Evolutionary conservation across 2,888 invertebrate species (phyloP), one percentile per base, ranked within the genome.

Genomic region (Hypomecis atomaria): DNA sequence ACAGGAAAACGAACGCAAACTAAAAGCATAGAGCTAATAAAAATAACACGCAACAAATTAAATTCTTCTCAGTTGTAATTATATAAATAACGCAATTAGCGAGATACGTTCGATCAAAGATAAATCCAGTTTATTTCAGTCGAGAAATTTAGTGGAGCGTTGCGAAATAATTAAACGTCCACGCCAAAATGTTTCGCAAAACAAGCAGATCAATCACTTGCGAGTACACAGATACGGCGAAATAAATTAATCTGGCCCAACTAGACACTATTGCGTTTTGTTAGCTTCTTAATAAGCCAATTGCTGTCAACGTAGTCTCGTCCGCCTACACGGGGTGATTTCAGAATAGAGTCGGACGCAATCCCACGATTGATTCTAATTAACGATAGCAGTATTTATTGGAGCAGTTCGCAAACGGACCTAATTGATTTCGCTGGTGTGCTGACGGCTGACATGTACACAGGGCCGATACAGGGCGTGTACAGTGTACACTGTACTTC

Each of bases 351-450:
- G 84, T 83, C 81, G 77, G 78, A 84, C 84, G 87, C 87, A 86
- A 89, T 88, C 88, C 86, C 83, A 84, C 89, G 89, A 91, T 90
- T 90, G 92, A 92, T 92, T 91, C 90, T 91, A 91, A 92, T 92
- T 92, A 92, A 88, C 86, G 91, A 92, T 91, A 92, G 82, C 85
- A 85, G 84, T 92, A 92, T 92, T 92, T 91, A 91, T 92, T 90
- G 87, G 86, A 86, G 82, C 86, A 84, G 86, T 84, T 88, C 83
- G 87, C 90, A 87, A 90, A 90, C 87, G 86, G 85, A 89, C 85
- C 85, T 89, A 90, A 92, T 92, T 91, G 90, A 90, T 90, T 90
- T 86, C 77, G 81, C 83, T 85, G 79, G 78, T 79, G 76, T 77
- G 76, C 75, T 77, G 77, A 77, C 78, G 73, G 52, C 73, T 74